Evolutionary conservation across 2,888 invertebrate species (phyloP), one percentile per base, ranked within the genome.

Genomic region (Elmis aenea): DNA sequence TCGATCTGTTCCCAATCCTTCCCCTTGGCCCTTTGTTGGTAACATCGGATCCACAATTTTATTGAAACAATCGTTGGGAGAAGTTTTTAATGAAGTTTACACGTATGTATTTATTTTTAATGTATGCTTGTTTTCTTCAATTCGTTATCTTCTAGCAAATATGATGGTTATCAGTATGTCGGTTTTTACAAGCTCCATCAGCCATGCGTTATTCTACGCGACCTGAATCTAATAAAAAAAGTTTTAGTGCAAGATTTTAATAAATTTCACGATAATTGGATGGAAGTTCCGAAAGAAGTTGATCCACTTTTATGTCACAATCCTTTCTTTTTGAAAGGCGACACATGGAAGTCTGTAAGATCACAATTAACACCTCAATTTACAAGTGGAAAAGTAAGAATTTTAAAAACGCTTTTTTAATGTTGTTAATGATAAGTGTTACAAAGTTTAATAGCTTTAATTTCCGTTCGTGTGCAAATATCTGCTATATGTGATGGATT

Each of bases 331-430:
- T 33, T 71, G 6, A 58, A 56, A 1, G 65, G 69, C 1, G 58
- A 64, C 9, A 50, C 61, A 41, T 70, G 73, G 73, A 67, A 68
- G 29, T 55, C 62, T 1, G 50, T 69, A 1, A 59, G 74, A 1
- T 55, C 61, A 0, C 69, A 68, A 35, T 43, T 74, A 3, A 67
- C 72, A 1, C 64, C 72, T 0, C 67, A 67, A 1, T 58, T 74
- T 3, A 70, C 71, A 1, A 49, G 56, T 2, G 60, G 60, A 8
- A 65, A 69, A 21, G 64, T 68, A 50, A 33, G 12, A n/a, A n/a
- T n/a, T n/a, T n/a, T n/a, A n/a, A n/a, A n/a, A n/a, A n/a, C n/a
- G n/a, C n/a, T n/a, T n/a, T n/a, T n/a, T n/a, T n/a, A n/a, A n/a
- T n/a, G n/a, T n/a, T n/a, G n/a, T n/a, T n/a, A n/a, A n/a, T n/a